A percentile compares a stretch with the other conserved stretches of the same genome.
Conservation (phyloP, 1,140 invertebrate genomes). For the Lepidurus apus region DNA sequence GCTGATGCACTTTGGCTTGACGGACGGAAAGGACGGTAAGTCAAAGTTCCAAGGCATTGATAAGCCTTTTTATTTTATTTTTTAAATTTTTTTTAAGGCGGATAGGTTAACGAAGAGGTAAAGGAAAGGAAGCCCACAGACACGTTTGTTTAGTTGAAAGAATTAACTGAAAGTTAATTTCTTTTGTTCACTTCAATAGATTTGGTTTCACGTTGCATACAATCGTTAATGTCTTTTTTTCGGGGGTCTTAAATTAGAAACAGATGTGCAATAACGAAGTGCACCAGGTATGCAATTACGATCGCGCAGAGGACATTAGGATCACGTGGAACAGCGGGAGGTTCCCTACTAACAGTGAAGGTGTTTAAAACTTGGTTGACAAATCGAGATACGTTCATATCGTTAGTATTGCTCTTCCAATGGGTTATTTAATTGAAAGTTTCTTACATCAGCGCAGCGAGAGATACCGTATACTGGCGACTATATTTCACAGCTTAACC, state of each 20-base stretch:
- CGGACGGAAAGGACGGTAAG: neutral
- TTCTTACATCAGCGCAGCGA: neutral
- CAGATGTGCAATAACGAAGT: neutral
- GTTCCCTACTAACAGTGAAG: neutral
- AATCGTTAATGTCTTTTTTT: no score
- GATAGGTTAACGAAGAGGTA: no score
- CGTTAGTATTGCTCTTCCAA: neutral
- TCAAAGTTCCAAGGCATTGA: constrained; percentile 15
- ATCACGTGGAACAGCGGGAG: neutral
- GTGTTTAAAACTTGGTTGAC: neutral
- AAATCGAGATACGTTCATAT: neutral
- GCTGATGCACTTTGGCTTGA: constrained; percentile 11
- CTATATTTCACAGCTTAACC: neutral
- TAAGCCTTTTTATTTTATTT: no score
- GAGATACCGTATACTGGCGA: neutral
- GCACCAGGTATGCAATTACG: neutral
- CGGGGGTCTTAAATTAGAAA: neutral
- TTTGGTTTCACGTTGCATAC: no score
- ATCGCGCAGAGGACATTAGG: neutral
- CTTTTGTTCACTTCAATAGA: no score
- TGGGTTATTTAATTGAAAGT: neutral
- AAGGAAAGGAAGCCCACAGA: no score
- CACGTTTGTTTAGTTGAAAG: no score
- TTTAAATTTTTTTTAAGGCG: no score
- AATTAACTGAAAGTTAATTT: no score